Percentiles rank a stretch among this genome's conserved stretches.
Evolutionary conservation across 2,113 vertebrate genomes (phyloP).

Genomic region (Panthera uncia): DNA sequence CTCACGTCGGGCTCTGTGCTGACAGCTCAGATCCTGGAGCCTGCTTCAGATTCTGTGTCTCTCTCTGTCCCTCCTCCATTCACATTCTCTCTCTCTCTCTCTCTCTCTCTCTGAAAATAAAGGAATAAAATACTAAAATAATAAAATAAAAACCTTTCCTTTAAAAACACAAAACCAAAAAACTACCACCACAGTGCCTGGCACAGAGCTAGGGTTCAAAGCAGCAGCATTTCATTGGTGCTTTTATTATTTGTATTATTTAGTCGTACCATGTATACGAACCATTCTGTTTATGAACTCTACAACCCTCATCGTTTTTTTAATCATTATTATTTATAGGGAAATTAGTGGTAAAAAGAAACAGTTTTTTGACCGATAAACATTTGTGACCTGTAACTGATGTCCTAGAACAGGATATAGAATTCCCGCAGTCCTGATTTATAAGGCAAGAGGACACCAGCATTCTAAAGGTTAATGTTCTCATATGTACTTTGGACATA

Average conservation of each 20-base stretch:
- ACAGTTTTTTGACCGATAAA: not conserved
- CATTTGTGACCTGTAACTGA: not conserved
- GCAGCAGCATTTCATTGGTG: not conserved
- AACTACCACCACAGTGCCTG: rapidly evolving
- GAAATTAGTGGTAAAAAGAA: not conserved
- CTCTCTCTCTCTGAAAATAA: no score
- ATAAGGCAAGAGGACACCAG: not conserved
- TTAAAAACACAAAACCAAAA: no score
- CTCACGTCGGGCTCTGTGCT: no score
- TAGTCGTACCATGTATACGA: not conserved
- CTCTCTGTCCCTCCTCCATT: no score
- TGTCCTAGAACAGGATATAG: not conserved
- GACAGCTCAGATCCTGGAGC: no score
- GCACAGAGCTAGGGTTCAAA: not conserved
- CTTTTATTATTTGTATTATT: not conserved
- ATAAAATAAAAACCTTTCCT: no score
- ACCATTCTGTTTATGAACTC: not conserved
- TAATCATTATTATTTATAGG: not conserved
- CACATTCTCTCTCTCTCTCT: no score
- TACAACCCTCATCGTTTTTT: not conserved
- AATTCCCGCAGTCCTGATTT: not conserved
- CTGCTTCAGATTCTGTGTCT: no score
- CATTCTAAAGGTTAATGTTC: not conserved
- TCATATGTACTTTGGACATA: not conserved
- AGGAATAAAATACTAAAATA: no score